Evolutionary conservation across 2,113 vertebrate species (phyloP).

Genomic region (Greenwoodochromis staneri): DNA sequence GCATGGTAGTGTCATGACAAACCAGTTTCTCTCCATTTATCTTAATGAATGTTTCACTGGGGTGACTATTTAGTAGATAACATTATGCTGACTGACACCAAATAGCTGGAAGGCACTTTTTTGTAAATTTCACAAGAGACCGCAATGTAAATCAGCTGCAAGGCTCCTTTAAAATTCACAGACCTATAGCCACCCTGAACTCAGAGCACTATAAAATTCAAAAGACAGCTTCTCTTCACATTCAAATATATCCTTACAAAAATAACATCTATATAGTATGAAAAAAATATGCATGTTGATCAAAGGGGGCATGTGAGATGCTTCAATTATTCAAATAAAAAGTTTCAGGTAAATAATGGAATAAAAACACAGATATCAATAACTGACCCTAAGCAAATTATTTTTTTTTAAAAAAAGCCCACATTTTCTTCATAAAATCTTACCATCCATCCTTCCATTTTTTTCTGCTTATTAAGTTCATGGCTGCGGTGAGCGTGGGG

Average conservation of each 20-base stretch:
- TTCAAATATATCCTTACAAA: background rate
- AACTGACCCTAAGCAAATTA: background rate
- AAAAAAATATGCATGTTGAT: background rate
- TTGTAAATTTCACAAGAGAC: conserved; percentile 16
- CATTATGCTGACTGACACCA: background rate
- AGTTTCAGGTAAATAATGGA: background rate
- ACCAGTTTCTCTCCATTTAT: background rate
- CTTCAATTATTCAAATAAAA: background rate
- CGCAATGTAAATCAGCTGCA: conserved; percentile 30
- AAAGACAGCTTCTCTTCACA: background rate
- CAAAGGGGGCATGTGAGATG: background rate
- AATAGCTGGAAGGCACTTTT: background rate
- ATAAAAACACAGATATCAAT: background rate
- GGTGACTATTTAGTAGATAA: background rate
- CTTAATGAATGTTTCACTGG: background rate
- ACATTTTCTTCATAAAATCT: background rate
- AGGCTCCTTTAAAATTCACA: background rate
- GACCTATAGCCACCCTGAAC: background rate
- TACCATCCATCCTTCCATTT: background rate
- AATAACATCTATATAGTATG: background rate
- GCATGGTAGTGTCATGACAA: background rate
- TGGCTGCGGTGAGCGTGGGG: accelerated
- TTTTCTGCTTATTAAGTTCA: background rate
- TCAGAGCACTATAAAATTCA: background rate
- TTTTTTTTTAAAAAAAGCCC: background rate